Conservation (phyloP, 53 echinoderm and acorn worm species). For the Echinarachnius parma region DNA sequence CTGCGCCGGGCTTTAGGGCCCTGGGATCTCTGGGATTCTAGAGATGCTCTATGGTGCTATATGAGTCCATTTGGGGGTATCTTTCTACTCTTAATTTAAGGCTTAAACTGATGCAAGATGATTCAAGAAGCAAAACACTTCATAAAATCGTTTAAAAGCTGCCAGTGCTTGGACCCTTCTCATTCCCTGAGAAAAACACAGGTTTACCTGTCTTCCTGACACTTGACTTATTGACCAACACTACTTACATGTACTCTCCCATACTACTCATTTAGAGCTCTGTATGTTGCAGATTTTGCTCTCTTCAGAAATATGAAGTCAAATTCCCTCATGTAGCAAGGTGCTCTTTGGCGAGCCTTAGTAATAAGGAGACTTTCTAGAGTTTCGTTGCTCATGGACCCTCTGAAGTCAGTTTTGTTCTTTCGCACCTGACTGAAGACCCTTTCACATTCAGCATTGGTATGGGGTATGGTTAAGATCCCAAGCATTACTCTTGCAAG, state of each 20-base stretch:
- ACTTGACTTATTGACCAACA: background rate
- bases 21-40: no score
- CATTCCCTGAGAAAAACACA: background rate
- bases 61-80: no score
- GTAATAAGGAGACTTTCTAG: conserved; percentile 31
- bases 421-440: conserved; percentile 51
- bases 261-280: background rate
- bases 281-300: conserved; percentile 11
- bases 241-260: no score
- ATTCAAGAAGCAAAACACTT: no score
- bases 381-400: conserved; percentile 48
- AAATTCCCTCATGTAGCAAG: conserved; percentile 20
- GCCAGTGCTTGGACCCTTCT: no score
- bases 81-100: no score
- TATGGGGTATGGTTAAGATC: conserved; percentile 41
- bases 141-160: no score
- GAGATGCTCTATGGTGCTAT: no score
- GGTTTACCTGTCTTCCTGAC: conserved; percentile 1
- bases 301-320: background rate
- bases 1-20: no score
- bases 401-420: conserved; percentile 56
- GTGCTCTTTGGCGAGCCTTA: conserved; percentile 1
- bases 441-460: conserved; percentile 53
- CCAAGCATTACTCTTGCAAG: conserved; percentile 43
- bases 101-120: no score